A percentile compares a stretch with the other conserved stretches of the same genome.
These are phyloP conservation scores for Astropecten irregularis DNA, from an alignment of 53 echinoderm and acorn worm genomes.

Conservation along the genomic window DNA sequence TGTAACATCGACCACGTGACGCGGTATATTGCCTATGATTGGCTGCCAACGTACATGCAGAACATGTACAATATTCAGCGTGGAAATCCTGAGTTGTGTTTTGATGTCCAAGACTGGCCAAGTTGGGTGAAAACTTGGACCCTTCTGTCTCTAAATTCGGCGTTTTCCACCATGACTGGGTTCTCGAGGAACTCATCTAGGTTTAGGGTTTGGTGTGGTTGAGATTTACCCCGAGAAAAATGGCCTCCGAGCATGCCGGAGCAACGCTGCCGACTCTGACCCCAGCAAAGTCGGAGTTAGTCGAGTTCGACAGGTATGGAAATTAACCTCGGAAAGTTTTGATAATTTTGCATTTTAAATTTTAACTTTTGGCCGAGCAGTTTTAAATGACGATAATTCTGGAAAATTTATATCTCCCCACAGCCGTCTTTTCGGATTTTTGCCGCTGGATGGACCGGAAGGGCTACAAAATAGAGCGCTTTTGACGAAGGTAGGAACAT, in stretches of 20 bases:
- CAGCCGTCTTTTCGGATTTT: constrained; percentile 98
- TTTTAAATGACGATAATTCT: constrained; percentile 8
- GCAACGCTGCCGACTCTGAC: constrained; percentile 51
- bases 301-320: constrained; percentile 66
- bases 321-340: constrained; percentile 53
- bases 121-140: constrained; percentile 42
- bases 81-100: constrained; percentile 52
- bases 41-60: constrained; percentile 24
- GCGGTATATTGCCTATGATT: constrained; percentile 28
- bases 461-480: constrained; percentile 88
- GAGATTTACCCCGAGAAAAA: constrained; percentile 42
- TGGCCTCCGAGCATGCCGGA: constrained; percentile 56
- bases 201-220: constrained; percentile 47
- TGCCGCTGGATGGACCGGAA: constrained; percentile 83
- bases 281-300: constrained; percentile 65
- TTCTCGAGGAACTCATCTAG: constrained; percentile 48
- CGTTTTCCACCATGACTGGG: constrained; percentile 49
- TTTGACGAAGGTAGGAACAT: constrained; percentile 81
- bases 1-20: constrained; percentile 47
- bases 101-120: constrained; percentile 42
- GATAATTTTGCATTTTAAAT: constrained; percentile 43
- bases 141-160: constrained; percentile 8
- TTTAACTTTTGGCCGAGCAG: constrained; percentile 29
- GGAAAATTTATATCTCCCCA: constrained; percentile 42
- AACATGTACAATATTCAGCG: constrained; percentile 63